Evolutionary conservation across 1,140 invertebrate species (phyloP), one percentile per base, ranked within the genome.

Genomic region (Cydia splendana): DNA sequence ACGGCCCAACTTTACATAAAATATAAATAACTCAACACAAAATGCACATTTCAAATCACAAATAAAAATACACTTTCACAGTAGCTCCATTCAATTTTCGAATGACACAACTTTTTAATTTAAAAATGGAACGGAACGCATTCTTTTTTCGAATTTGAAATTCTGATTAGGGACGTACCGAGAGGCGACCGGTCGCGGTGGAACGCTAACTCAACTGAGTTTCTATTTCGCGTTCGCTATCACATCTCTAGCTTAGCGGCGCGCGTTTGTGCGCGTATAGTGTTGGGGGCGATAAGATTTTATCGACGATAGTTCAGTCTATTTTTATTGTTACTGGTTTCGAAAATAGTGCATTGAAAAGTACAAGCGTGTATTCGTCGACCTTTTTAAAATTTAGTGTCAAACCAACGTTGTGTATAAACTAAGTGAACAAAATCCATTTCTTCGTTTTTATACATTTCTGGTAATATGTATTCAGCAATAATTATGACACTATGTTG

Each of bases 21-120:
- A 78, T 81, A 82, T 79, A 75, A 80, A 82, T 80, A 82, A 80
- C 75, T 78, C 74, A 81, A 85, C 87, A 89, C 86, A 84, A 86
- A 84, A 88, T 88, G 84, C 88, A 91, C 87, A 87, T 71, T 81
- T 78, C 74, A 76, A 77, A 79, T 81, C 76, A 80, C 76, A 80
- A 81, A 76, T 79, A 71, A 77, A 69, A 42, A 73, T 74, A 62
- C 76, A 78, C 75, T 75, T 75, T 51, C 80, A 79, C 80, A 38
- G 67, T n/a, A n/a, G 34, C 67, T n/a, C 30, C 30, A 71, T 71
- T 45, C 18, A 71, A 71, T n/a, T 67, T 67, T 67, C 67, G 34
- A 71, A 71, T 71, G 67, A 71, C 67, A 71, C 67, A 71, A 38
- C 67, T 30, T 38, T 67, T 67, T 67, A 67, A 38, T 71, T 71